Percentiles rank a stretch among this genome's conserved stretches.
Evolutionary conservation across 35 echinoderm and acorn worm genomes (phyloP).

Genomic region (Heliocidaris tuberculata): DNA sequence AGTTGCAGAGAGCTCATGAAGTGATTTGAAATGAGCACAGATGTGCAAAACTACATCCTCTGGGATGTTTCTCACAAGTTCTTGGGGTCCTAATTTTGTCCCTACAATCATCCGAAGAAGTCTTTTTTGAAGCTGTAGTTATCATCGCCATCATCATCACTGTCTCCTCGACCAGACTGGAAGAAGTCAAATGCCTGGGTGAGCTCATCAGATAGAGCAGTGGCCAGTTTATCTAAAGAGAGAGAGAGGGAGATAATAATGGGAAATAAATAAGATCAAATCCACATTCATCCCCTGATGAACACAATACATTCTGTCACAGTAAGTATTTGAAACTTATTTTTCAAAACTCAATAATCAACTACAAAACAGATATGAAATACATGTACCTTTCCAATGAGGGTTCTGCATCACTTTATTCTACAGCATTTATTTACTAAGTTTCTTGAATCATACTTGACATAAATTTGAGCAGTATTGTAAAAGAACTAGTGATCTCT

Average conservation of each 20-base stretch:
- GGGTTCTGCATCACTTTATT: too few species aligned
- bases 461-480: too few species aligned
- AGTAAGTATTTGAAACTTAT: too few species aligned
- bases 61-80: too few species aligned
- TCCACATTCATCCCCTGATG: too few species aligned
- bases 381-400: too few species aligned
- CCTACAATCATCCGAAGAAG: not conserved
- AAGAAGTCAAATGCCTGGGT: constrained; percentile 78
- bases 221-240: constrained; percentile 79
- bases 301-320: too few species aligned
- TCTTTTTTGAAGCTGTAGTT: constrained; percentile 53
- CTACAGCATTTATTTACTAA: too few species aligned
- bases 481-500: too few species aligned
- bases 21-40: not conserved
- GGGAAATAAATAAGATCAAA: not conserved
- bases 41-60: not conserved
- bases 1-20: not conserved
- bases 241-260: constrained; percentile 49
- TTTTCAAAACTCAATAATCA: too few species aligned
- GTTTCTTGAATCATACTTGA: too few species aligned
- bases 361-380: too few species aligned
- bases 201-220: constrained; percentile 80
- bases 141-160: constrained; percentile 67
- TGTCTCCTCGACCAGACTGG: constrained; percentile 27
- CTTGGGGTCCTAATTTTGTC: not conserved